Conservation (phyloP, 2,888 invertebrate genomes). For the Rhaphigaster nebulosa region DNA sequence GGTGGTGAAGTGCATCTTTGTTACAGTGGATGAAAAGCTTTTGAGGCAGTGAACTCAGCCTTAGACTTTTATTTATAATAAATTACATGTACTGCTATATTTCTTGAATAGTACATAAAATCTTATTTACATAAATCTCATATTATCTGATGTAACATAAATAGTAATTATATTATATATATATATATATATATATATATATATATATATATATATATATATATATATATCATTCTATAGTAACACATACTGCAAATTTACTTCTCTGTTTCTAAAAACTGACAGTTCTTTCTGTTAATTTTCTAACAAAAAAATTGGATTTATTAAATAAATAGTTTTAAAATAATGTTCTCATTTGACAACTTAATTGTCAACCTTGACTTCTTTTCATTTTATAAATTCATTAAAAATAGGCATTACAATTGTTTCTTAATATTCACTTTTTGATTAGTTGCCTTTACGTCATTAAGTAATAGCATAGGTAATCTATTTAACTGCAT, state of each 20-base stretch:
- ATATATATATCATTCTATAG: background rate
- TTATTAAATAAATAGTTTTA: background rate
- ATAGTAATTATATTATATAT: background rate
- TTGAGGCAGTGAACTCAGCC: too few relatives aligned
- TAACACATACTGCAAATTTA: background rate
- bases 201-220: too few relatives aligned
- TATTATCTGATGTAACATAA: background rate
- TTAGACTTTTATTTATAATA: too few relatives aligned
- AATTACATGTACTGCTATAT: too few relatives aligned
- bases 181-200: too few relatives aligned
- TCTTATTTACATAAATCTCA: too few relatives aligned
- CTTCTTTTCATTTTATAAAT: background rate
- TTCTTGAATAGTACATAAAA: too few relatives aligned
- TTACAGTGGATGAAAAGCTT: too few relatives aligned
- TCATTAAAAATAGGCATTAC: background rate
- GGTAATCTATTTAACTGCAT: background rate
- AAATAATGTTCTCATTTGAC: background rate
- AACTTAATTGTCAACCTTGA: background rate
- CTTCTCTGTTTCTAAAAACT: background rate
- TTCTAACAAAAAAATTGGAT: background rate
- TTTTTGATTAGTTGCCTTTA: background rate
- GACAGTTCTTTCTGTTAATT: background rate
- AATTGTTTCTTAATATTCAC: background rate
- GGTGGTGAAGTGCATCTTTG: too few relatives aligned
- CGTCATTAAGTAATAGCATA: background rate